A percentile compares a stretch with the other conserved stretches of the same genome.
Evolutionary conservation across 2,113 vertebrate species (phyloP).

Genomic region (Lamprologus lemairii): DNA sequence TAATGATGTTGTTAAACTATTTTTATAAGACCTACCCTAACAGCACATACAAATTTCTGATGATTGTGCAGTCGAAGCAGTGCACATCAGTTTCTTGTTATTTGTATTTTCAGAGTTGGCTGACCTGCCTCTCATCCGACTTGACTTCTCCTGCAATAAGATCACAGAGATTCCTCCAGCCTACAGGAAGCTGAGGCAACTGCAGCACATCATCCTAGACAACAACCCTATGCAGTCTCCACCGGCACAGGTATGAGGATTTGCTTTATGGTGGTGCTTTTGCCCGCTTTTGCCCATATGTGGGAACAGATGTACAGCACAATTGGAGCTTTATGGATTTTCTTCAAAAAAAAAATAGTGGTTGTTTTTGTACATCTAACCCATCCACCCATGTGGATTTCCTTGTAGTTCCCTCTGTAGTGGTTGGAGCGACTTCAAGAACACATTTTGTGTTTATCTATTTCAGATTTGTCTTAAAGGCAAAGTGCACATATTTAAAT

Average conservation of each 20-base stretch:
- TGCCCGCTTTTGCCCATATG: background rate
- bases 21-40: background rate
- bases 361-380: background rate
- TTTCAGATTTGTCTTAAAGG: conserved; percentile 95
- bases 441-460: conserved; percentile 6
- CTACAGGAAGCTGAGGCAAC: conserved; percentile 88
- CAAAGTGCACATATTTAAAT: conserved; percentile 98
- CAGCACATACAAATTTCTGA: background rate
- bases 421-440: background rate
- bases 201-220: conserved; percentile 92
- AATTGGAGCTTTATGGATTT: background rate
- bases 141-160: conserved; percentile 99
- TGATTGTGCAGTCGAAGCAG: background rate
- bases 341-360: background rate
- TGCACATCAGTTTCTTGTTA: background rate
- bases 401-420: background rate
- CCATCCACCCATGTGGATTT: background rate
- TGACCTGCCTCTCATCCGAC: conserved; percentile 87
- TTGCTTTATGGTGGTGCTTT: background rate
- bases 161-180: conserved; percentile 91
- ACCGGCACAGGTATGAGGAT: conserved; percentile 84
- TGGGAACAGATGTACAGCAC: background rate
- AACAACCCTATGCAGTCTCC: conserved; percentile 98
- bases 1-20: background rate
- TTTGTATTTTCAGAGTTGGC: conserved; percentile 77